These are phyloP conservation scores for Cryptotermes secundus DNA, from an alignment of 1,140 invertebrate species.

Conservation along the genomic window DNA sequence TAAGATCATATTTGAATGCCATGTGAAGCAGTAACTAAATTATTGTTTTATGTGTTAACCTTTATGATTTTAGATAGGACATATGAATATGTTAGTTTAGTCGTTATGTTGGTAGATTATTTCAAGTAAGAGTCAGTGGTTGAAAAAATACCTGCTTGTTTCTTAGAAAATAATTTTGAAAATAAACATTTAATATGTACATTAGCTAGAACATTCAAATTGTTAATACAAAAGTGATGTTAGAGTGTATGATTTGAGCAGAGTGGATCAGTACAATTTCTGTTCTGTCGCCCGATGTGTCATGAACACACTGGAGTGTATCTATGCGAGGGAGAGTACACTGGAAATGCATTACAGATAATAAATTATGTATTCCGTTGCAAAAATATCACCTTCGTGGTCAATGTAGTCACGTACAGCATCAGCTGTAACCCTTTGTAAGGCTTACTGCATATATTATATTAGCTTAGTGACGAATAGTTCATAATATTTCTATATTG, in stretches of 20 bases:
- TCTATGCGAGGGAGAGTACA: neutral
- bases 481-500: neutral
- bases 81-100: too few species aligned
- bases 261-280: neutral
- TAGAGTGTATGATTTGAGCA: neutral
- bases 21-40: too few species aligned
- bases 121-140: too few species aligned
- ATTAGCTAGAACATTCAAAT: neutral
- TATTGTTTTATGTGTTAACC: too few species aligned
- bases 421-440: neutral
- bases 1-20: too few species aligned
- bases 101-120: too few species aligned
- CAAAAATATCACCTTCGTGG: neutral
- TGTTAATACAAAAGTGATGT: neutral
- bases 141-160: too few species aligned
- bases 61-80: too few species aligned
- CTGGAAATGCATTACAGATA: conserved; percentile 4
- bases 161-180: neutral
- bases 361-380: neutral
- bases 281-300: neutral
- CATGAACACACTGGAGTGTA: neutral
- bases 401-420: neutral
- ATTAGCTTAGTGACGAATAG: neutral
- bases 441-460: neutral
- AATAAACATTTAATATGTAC: neutral